Evolutionary conservation across 1,140 invertebrate species (phyloP).

Genomic region (Papilio machaon): DNA sequence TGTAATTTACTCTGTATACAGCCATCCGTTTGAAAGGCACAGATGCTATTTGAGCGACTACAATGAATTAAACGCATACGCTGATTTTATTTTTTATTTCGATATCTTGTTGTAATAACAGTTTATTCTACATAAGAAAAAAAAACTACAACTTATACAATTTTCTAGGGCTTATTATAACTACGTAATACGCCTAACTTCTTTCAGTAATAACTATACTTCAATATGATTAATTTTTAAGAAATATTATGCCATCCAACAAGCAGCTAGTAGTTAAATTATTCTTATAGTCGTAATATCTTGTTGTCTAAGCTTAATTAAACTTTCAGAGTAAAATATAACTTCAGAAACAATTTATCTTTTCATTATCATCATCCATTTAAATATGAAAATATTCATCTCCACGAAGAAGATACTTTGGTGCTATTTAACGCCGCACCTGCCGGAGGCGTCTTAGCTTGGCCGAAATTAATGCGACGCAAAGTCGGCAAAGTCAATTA

Average conservation of each 20-base stretch:
- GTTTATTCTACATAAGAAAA: not conserved
- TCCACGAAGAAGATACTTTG: slow-evolving; percentile 71
- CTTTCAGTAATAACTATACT: not conserved
- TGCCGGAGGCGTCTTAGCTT: slow-evolving; percentile 79
- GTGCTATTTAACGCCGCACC: slow-evolving; percentile 78
- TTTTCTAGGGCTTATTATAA: not conserved
- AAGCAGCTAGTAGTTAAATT: not conserved
- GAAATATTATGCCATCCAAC: not conserved
- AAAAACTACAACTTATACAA: not conserved
- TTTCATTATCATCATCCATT: slow-evolving; percentile 79
- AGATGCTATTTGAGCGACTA: no score
- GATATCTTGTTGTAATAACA: not conserved
- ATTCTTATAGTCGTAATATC: not conserved
- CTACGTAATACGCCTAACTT: not conserved
- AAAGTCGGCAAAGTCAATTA: slow-evolving; percentile 82
- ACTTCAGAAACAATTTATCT: slow-evolving; percentile 67
- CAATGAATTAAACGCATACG: no score
- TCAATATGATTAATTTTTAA: not conserved
- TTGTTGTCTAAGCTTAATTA: not conserved
- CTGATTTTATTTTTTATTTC: no score
- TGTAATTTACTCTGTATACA: no score
- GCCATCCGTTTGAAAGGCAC: no score
- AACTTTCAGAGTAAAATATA: slow-evolving; percentile 18
- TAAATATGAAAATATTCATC: slow-evolving; percentile 79
- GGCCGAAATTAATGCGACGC: slow-evolving; percentile 81